Percentiles rank a stretch among this genome's conserved stretches.
phyloP scores from a whole-genome alignment of 2,888 invertebrate genomes.

The Chironomus riparius region DNA sequence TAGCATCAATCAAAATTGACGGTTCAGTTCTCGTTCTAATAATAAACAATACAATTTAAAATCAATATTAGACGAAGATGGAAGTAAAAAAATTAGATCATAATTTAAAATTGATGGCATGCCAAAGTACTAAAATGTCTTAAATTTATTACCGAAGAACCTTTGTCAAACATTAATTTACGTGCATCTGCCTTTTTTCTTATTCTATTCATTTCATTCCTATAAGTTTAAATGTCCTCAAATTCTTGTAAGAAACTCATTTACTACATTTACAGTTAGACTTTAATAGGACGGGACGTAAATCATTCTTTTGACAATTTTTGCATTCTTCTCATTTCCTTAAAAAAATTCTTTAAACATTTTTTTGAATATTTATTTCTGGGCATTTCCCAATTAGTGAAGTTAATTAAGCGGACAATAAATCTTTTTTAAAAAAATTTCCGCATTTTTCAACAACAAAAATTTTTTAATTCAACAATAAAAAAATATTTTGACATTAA shows the following conservation, averaged over 20 bases:
- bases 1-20: too few relatives aligned
- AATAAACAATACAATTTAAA: background rate
- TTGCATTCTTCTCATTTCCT: background rate
- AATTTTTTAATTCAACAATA: background rate
- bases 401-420: background rate
- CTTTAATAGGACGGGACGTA: background rate
- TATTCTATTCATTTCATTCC: background rate
- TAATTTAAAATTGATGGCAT: slow-evolving; percentile 19
- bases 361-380: background rate
- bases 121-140: background rate
- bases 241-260: background rate
- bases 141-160: background rate
- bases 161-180: background rate
- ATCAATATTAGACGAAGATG: background rate
- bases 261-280: background rate
- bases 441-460: background rate
- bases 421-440: background rate
- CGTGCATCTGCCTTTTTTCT: background rate
- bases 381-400: background rate
- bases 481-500: background rate
- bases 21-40: too few relatives aligned
- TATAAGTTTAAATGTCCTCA: background rate
- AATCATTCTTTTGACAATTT: background rate
- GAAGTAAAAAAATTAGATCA: background rate
- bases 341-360: background rate